Evolutionary conservation across 2,113 vertebrate species (phyloP).

Genomic region (Euleptes europaea): DNA sequence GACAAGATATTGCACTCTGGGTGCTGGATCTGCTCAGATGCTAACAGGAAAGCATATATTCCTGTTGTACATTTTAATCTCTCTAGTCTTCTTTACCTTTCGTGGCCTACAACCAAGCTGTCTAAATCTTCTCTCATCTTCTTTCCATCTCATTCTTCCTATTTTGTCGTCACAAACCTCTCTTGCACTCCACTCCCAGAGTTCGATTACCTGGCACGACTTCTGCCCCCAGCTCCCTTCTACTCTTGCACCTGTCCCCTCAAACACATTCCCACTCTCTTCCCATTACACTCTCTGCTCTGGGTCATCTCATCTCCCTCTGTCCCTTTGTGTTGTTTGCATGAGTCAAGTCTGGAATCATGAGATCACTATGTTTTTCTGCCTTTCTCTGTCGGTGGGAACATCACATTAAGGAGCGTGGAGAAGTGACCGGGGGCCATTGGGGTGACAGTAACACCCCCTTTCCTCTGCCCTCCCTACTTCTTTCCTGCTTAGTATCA

Average conservation of each 20-base stretch:
- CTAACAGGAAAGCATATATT: neutral
- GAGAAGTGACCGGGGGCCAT: constrained; percentile 66
- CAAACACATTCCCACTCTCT: neutral
- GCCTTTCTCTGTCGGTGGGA: constrained; percentile 54
- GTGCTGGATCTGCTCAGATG: neutral
- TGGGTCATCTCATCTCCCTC: constrained; percentile 28
- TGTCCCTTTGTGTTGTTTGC: constrained; percentile 32
- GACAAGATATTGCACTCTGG: neutral
- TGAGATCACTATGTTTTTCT: constrained; percentile 64
- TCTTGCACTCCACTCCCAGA: neutral
- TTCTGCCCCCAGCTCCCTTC: neutral
- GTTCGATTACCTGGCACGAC: neutral
- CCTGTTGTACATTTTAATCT: neutral
- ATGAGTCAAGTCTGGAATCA: constrained; percentile 59
- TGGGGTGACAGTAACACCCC: constrained; percentile 66
- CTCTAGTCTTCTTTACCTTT: neutral
- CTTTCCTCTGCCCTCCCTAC: constrained; percentile 39
- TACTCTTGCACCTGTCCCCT: neutral
- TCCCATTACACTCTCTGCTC: neutral
- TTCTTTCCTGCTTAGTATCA: constrained; percentile 59
- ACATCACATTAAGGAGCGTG: constrained; percentile 65
- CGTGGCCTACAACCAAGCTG: neutral
- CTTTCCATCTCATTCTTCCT: constrained; percentile 20
- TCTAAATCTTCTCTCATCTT: constrained; percentile 2
- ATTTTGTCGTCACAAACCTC: constrained; percentile 7